Conservation (phyloP, 2,888 invertebrate genomes). For the Rotaria socialis region DNA sequence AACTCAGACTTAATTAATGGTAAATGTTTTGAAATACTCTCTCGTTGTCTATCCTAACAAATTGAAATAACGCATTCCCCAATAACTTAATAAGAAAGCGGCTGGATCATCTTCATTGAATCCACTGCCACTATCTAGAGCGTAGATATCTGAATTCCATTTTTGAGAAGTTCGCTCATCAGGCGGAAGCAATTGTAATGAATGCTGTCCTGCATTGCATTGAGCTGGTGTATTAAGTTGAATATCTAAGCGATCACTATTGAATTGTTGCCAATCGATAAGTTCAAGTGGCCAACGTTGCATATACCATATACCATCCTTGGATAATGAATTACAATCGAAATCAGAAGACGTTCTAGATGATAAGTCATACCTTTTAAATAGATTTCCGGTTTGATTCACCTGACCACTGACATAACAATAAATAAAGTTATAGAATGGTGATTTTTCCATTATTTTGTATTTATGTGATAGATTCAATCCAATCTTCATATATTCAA, state of each 20-base stretch:
- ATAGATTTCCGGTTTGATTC: background rate
- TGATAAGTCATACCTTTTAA: background rate
- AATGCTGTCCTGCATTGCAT: background rate
- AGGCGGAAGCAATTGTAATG: too few relatives aligned
- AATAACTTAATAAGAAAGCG: background rate
- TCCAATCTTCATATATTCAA: background rate
- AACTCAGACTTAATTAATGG: too few relatives aligned
- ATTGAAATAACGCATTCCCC: conserved; percentile 12
- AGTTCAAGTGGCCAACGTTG: conserved; percentile 8
- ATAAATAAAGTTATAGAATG: conserved; percentile 10
- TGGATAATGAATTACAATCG: background rate
- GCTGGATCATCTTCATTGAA: background rate
- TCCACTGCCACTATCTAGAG: too few relatives aligned
- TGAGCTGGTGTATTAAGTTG: background rate
- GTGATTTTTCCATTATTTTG: conserved; percentile 2
- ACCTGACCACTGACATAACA: background rate
- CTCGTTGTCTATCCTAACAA: background rate
- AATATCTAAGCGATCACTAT: background rate
- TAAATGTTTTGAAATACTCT: too few relatives aligned
- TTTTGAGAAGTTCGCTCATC: too few relatives aligned
- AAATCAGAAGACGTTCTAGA: background rate
- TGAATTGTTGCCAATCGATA: conserved; percentile 3
- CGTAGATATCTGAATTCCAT: too few relatives aligned
- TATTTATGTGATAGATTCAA: background rate
- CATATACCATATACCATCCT: background rate